Base-by-base conservation (phyloP, 2,888 invertebrate species). In the Macrosoma leucophasiata region DNA sequence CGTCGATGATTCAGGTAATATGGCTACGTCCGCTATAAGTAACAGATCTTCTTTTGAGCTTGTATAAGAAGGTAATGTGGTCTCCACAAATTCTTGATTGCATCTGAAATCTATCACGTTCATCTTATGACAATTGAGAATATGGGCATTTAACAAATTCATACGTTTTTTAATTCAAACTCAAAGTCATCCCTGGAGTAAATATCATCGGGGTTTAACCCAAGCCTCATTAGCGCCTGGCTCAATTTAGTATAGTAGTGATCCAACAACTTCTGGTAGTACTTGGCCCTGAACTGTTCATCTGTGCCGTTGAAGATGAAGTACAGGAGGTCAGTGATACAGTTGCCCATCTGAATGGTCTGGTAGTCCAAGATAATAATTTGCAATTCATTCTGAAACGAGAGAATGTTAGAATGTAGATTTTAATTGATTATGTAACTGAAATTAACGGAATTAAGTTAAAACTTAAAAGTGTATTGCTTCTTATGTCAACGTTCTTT, bases 271-370 rank as follows among this genome's bases (percentile, higher is more conserved):
- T 43, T 29, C 3, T 42, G 15, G 23, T 51, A 52, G 36, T 58
- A 33, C 1, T 42, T 29, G 12, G 32, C 37, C 1, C 63, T 50
- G 32, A 61, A 65, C 7, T 50, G 36, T 22, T 53, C 51, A 21
- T 63, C 61, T 2, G 62, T 52, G 2, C 58, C 61, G 17, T 29
- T 33, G 44, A 56, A 51, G 13, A 62, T 50, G 33, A 62, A 56
- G 41, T 55, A 58, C 31, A 62, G 34, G 1, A 63, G 36, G 29
- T 61, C 62, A 0, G 29, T 19, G 4, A 49, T 27, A 0, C 49
- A 48, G 13, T 37, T 48, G 3, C 48, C 46, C 0, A 34, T 18
- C 8, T 46, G 46, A 4, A 58, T 13, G 7, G 48, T 50, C 34
- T 63, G 63, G 32, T 50, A 62, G 31, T 63, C 61, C 3, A 61